Percentiles rank a stretch among this genome's conserved stretches.
These are phyloP conservation scores for Bryconaethiops microstoma DNA, from an alignment of 2,797 vertebrate species.

Conservation along the genomic window DNA sequence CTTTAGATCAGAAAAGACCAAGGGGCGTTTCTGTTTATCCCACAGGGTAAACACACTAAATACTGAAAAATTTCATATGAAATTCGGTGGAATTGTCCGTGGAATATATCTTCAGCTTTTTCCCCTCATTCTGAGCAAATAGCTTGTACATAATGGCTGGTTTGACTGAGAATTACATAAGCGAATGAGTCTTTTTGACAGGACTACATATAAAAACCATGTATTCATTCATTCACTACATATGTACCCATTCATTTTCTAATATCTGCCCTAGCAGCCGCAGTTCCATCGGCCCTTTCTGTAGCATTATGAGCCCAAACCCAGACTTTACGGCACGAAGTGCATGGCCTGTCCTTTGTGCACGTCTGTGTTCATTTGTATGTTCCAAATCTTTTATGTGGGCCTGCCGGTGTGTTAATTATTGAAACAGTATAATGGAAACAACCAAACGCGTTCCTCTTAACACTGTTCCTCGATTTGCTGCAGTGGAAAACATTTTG, in stretches of 20 bases:
- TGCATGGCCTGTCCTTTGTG: conserved; percentile 10
- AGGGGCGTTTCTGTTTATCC: no score
- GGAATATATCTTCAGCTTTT: no score
- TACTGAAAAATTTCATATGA: no score
- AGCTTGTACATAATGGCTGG: no score
- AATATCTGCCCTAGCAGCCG: neutral
- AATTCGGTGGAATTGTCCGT: no score
- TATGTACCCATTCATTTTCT: neutral
- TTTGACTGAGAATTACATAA: no score
- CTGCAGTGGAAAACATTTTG: conserved; percentile 26
- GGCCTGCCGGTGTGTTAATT: conserved; percentile 49
- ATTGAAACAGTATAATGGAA: conserved; percentile 57
- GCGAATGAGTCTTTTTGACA: no score
- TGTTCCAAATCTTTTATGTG: conserved; percentile 20
- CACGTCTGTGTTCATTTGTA: conserved; percentile 34
- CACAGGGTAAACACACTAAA: no score
- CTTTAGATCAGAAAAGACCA: no score
- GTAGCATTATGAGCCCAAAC: neutral
- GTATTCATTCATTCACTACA: neutral
- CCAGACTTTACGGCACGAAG: neutral
- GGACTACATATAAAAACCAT: no score
- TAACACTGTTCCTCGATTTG: conserved; percentile 46
- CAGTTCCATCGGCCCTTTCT: neutral
- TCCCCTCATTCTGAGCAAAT: no score
- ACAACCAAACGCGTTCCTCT: conserved; percentile 50